phyloP scores from a whole-genome alignment of 2,888 invertebrate species.

The Pandemis corylana region DNA sequence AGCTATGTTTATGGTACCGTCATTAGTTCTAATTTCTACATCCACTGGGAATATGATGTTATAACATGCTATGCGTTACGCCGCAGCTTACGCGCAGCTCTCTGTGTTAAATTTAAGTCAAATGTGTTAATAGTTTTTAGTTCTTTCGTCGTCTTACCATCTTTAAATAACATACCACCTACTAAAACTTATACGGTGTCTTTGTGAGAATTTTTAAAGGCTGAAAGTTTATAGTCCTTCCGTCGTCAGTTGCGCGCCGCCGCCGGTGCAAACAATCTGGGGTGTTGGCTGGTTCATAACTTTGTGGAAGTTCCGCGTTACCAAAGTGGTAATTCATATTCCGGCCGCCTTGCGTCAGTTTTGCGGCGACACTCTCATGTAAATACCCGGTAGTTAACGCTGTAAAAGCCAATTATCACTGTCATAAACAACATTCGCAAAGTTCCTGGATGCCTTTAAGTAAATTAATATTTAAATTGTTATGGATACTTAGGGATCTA shows the following conservation, averaged over 20 bases:
- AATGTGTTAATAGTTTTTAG: constrained; percentile 5
- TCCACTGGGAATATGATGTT: not conserved
- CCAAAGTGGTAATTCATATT: constrained; percentile 58
- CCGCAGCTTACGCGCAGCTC: not conserved
- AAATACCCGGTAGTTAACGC: constrained; percentile 25
- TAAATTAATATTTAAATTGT: not conserved
- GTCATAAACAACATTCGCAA: constrained; percentile 4
- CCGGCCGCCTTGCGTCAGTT: constrained; percentile 29
- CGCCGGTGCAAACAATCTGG: constrained; percentile 67
- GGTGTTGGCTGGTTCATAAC: constrained; percentile 65
- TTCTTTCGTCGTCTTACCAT: constrained; percentile 29
- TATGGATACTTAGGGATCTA: not conserved
- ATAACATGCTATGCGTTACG: constrained; percentile 3
- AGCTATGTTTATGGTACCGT: constrained; percentile 21
- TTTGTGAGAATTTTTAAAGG: constrained; percentile 60
- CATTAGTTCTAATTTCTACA: constrained; percentile 28
- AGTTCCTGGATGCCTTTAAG: not conserved
- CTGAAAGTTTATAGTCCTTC: constrained; percentile 66
- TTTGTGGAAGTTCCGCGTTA: constrained; percentile 62
- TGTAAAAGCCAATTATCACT: constrained; percentile 27
- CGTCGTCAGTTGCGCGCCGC: constrained; percentile 52
- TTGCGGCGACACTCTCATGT: constrained; percentile 28
- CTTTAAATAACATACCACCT: constrained; percentile 52
- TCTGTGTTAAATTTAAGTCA: constrained; percentile 11
- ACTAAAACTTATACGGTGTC: constrained; percentile 58